Evolutionary conservation across 2,888 invertebrate species (phyloP).

Genomic region (Chalcosyrphus nemorum): DNA sequence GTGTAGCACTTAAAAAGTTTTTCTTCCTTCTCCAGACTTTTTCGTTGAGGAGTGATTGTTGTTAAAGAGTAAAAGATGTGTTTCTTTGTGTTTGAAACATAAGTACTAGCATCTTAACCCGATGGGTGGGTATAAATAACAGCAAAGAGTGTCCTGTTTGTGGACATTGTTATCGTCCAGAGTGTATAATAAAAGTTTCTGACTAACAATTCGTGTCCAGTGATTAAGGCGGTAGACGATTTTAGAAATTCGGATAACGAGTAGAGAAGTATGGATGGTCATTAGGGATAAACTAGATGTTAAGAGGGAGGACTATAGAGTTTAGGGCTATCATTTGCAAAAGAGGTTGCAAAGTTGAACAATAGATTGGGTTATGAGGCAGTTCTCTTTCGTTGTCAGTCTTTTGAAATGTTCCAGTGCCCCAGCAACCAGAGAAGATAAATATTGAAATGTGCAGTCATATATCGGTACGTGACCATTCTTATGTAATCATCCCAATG

Average conservation of each 20-base stretch:
- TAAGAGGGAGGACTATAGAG: too few species aligned
- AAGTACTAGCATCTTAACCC: constrained; percentile 5
- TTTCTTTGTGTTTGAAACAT: constrained; percentile 3
- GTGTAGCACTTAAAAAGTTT: constrained; percentile 65
- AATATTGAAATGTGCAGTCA: too few species aligned
- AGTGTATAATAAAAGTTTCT: constrained; percentile 1
- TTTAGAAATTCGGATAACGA: background rate
- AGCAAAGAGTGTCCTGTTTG: constrained; percentile 19
- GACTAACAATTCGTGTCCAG: constrained; percentile 21
- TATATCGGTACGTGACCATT: too few species aligned
- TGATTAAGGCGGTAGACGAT: constrained; percentile 10
- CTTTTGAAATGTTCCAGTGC: too few species aligned
- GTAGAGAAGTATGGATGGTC: background rate
- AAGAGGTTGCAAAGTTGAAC: too few species aligned
- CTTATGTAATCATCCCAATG: too few species aligned
- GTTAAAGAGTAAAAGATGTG: constrained; percentile 10
- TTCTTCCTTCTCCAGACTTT: constrained; percentile 47
- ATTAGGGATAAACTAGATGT: background rate
- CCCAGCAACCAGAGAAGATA: too few species aligned
- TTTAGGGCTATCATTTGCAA: too few species aligned
- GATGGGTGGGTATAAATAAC: constrained; percentile 2
- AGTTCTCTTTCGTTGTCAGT: too few species aligned
- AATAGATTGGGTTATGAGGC: too few species aligned
- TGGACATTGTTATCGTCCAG: background rate
- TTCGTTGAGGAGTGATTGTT: constrained; percentile 33